A percentile compares a stretch with the other conserved stretches of the same genome.
phyloP scores from a whole-genome alignment of 2,888 invertebrate species.

The Lasioglossum pauxillum region DNA sequence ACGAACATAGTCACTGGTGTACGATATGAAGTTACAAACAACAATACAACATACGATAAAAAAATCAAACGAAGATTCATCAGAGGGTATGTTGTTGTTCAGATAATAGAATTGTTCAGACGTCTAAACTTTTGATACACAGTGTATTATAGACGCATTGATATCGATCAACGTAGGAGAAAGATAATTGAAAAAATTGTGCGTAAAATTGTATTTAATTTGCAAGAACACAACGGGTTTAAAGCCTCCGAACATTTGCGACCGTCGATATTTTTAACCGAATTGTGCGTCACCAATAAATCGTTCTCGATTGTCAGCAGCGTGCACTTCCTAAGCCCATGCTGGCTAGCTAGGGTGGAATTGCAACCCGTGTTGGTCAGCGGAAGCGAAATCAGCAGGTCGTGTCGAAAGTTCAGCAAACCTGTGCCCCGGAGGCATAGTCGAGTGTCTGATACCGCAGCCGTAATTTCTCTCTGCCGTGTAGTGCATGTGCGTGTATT shows the following conservation, averaged over 20 bases:
- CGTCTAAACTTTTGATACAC: too few species aligned
- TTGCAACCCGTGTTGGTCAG: slow-evolving; percentile 42
- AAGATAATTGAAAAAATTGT: background rate
- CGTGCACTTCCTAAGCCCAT: slow-evolving; percentile 40
- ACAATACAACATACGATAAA: too few species aligned
- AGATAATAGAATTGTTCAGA: too few species aligned
- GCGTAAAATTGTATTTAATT: slow-evolving; percentile 2
- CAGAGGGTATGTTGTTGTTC: too few species aligned
- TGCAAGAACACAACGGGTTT: background rate
- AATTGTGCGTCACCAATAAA: slow-evolving; percentile 38
- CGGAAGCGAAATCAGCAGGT: slow-evolving; percentile 65
- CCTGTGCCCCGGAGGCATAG: slow-evolving; percentile 45
- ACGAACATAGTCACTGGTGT: too few species aligned
- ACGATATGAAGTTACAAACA: too few species aligned
- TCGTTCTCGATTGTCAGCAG: slow-evolving; percentile 50
- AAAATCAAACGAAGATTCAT: too few species aligned
- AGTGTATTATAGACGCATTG: background rate
- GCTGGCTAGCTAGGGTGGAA: slow-evolving; percentile 37
- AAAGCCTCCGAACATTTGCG: background rate
- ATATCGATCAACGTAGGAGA: background rate
- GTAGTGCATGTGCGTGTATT: slow-evolving; percentile 36
- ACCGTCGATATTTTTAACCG: slow-evolving; percentile 30
- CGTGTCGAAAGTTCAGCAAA: slow-evolving; percentile 66
- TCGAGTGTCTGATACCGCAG: slow-evolving; percentile 54
- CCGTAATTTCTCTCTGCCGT: slow-evolving; percentile 44